phyloP scores from a whole-genome alignment of 2,797 vertebrate species.

The Novumbra hubbsi region DNA sequence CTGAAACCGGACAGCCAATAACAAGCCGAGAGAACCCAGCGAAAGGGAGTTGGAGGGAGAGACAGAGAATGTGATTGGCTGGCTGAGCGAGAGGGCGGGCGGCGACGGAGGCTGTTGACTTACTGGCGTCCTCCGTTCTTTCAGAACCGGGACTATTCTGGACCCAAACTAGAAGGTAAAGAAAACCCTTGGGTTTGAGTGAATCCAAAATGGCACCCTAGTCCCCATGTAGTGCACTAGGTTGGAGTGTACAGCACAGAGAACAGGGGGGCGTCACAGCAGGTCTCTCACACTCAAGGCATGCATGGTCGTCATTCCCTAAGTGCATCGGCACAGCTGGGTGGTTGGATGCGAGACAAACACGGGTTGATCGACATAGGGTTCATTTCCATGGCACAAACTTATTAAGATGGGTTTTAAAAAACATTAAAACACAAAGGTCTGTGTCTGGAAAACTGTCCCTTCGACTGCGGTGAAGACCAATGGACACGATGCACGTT shows the following conservation, averaged over 20 bases:
- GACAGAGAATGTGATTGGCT: constrained; percentile 51
- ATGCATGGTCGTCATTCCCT: constrained; percentile 70
- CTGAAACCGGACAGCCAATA: constrained; percentile 71
- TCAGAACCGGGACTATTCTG: constrained; percentile 98
- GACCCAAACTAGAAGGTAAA: constrained; percentile 96
- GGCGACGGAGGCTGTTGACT: constrained; percentile 79
- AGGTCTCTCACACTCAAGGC: constrained; percentile 57
- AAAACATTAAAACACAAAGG: neutral
- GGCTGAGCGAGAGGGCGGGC: constrained; percentile 45
- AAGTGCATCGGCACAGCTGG: constrained; percentile 52
- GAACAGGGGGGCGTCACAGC: constrained; percentile 39
- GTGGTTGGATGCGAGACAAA: constrained; percentile 72
- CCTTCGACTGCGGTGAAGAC: no score
- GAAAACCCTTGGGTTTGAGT: constrained; percentile 83
- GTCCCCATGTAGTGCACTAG: neutral
- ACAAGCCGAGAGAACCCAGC: constrained; percentile 53
- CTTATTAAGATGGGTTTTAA: neutral
- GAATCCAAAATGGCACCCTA: neutral
- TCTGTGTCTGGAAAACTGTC: neutral
- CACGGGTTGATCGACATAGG: constrained; percentile 37
- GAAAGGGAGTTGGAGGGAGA: constrained; percentile 27
- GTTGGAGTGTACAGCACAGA: neutral
- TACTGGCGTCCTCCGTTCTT: constrained; percentile 86
- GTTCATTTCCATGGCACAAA: constrained; percentile 44
- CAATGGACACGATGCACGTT: no score